Base-by-base conservation (phyloP, 2,888 invertebrate genomes). In the Cyclophora albipunctata region DNA sequence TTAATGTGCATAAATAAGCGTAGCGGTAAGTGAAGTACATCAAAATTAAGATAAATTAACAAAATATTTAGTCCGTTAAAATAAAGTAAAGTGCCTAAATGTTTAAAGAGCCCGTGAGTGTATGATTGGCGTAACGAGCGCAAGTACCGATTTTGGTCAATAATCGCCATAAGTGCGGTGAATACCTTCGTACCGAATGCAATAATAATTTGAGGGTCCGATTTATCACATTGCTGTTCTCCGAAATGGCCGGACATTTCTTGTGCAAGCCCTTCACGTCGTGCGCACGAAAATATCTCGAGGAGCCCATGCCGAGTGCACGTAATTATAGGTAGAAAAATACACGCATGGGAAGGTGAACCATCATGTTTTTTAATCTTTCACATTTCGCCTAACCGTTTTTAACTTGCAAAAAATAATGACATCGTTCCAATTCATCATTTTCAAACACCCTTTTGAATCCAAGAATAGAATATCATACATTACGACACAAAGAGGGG, bases 151-250 rank as follows among this genome's bases (percentile, higher is more conserved):
- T 84, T 83, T 85, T 84, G 84, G 84, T 75, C 83, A 84, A 81
- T 86, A 85, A 86, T 81, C 81, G 77, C 75, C 72, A 73, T 84
- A 85, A 84, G 83, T 84, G 81, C 78, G 78, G 80, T 75, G 71
- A 83, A 78, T 76, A 82, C 82, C 81, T 84, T 84, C 81, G 76
- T 74, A 80, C 84, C 78, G 81, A 86, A 85, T 85, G 81, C 79
- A 78, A 84, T 81, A 83, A 86, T 88, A 86, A 87, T 86, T 86
- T 84, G 84, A 73, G 84, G 85, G 83, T 83, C 77, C 84, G 83
- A 84, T 85, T 87, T 85, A 86, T 86, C 87, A 87, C 85, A 82
- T 82, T 73, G 65, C 76, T 77, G 78, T 88, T 87, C 87, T 81
- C 80, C 77, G 87, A 88, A 87, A 79, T 65, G 80, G 73, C 80